Evolutionary conservation across 2,797 vertebrate species (phyloP).

Genomic region (Holocentrus rufus): DNA sequence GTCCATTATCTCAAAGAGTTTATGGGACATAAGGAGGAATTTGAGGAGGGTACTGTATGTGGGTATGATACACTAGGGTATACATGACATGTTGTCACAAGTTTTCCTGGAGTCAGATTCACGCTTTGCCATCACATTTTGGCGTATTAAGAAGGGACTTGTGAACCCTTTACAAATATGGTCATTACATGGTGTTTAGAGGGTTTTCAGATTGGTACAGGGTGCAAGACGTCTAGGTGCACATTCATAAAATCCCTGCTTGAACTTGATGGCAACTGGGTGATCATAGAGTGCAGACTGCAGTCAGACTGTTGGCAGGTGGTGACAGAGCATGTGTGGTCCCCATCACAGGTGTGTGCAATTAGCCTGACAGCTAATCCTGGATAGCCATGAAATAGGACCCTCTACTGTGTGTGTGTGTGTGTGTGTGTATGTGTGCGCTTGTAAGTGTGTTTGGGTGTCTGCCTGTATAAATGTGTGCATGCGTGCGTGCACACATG

Average conservation of each 20-base stretch:
- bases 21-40: no score
- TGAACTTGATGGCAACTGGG: constrained; percentile 44
- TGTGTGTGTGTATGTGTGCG: constrained; percentile 52
- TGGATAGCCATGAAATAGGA: constrained; percentile 76
- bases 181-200: neutral
- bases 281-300: constrained; percentile 51
- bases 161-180: neutral
- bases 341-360: constrained; percentile 81
- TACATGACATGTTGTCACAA: neutral
- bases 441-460: constrained; percentile 20
- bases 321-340: constrained; percentile 78
- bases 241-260: constrained; percentile 32
- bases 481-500: neutral
- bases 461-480: constrained; percentile 2
- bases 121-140: neutral
- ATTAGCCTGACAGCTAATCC: constrained; percentile 80
- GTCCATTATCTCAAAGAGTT: no score
- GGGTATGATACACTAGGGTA: no score
- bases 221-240: constrained; percentile 27
- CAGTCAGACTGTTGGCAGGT: constrained; percentile 74
- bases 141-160: neutral
- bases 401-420: constrained; percentile 66
- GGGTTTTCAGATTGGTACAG: constrained; percentile 8
- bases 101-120: neutral
- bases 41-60: no score